Evolutionary conservation across 2,113 vertebrate genomes (phyloP).

Genomic region (Microtus oregoni): DNA sequence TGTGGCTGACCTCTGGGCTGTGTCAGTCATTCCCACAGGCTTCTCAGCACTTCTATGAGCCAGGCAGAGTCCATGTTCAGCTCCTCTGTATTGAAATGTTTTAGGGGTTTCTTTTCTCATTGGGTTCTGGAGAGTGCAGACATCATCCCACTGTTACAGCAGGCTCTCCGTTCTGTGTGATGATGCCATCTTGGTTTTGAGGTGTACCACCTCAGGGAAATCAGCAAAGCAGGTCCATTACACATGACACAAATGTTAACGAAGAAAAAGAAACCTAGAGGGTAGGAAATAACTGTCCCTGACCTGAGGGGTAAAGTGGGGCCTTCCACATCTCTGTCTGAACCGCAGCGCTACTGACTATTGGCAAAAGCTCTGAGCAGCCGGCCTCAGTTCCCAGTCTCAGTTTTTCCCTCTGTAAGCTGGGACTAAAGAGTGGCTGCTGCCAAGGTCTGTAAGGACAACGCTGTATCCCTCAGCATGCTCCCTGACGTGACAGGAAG

Average conservation of each 20-base stretch:
- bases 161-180: neutral
- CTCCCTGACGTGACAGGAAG: neutral
- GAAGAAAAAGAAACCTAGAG: neutral
- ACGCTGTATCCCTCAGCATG: neutral
- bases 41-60: neutral
- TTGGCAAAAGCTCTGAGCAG: neutral
- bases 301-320: neutral
- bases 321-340: fast-evolving
- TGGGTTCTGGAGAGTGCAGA: neutral
- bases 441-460: neutral
- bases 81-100: neutral
- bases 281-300: fast-evolving
- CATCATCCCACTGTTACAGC: neutral
- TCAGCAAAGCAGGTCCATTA: neutral
- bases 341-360: neutral
- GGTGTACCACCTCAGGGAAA: neutral
- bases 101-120: neutral
- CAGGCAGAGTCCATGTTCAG: neutral
- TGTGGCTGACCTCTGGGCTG: neutral
- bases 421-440: neutral
- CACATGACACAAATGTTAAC: neutral
- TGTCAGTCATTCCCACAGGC: neutral
- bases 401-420: neutral
- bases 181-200: neutral
- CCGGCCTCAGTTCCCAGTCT: neutral